Evolutionary conservation across 2,797 vertebrate species (phyloP).

Genomic region (Chaunax sp.): DNA sequence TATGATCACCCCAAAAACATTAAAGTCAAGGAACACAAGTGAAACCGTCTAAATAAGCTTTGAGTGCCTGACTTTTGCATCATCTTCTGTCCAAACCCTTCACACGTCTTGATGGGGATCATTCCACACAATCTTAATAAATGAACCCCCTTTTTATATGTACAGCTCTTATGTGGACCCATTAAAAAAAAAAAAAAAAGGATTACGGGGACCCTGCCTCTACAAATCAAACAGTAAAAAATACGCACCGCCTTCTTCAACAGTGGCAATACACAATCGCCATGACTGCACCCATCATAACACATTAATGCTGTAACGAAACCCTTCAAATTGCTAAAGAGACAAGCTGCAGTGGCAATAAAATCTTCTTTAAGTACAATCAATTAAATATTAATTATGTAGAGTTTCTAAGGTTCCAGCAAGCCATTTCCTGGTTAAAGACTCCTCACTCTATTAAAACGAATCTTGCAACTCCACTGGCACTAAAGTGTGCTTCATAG

Average conservation of each 20-base stretch:
- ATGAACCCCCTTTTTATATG: conserved; percentile 66
- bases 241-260: conserved; percentile 23
- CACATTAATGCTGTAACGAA: conserved; percentile 81
- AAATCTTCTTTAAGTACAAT: conserved; percentile 75
- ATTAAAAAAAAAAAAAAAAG: conserved; percentile 74
- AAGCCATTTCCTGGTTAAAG: conserved; percentile 73
- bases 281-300: conserved; percentile 71
- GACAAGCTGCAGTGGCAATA: conserved; percentile 77
- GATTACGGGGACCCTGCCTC: conserved; percentile 57
- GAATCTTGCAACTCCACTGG: conserved; percentile 47
- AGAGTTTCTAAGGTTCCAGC: conserved; percentile 71
- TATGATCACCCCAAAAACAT: conserved; percentile 15
- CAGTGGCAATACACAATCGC: conserved; percentile 64
- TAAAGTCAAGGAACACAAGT: conserved; percentile 43
- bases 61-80: conserved; percentile 6
- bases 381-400: conserved; percentile 81
- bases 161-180: conserved; percentile 40
- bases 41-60: conserved; percentile 27
- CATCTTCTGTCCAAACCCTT: conserved; percentile 12
- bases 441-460: conserved; percentile 63
- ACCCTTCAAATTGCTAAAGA: conserved; percentile 82
- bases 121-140: conserved; percentile 23
- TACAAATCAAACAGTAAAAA: conserved; percentile 64
- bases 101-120: conserved; percentile 37
- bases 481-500: conserved; percentile 64